Evolutionary conservation across 64 coral and sea anemone genomes (phyloP).

Genomic region (Montipora cactus): DNA sequence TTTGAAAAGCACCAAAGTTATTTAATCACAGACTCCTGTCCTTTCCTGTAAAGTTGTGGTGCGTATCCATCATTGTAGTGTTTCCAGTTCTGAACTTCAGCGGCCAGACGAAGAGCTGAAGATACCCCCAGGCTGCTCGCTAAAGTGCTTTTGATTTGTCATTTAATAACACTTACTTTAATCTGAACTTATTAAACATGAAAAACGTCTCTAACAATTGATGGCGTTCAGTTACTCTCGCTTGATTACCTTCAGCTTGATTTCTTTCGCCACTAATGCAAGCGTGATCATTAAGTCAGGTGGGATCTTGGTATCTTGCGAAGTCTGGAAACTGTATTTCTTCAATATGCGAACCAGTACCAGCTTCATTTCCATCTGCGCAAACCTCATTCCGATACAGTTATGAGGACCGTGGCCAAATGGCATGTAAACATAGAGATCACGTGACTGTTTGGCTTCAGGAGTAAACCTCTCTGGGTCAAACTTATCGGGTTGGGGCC

Average conservation of each 20-base stretch:
- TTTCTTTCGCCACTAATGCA: background rate
- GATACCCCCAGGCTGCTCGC: too few relatives aligned
- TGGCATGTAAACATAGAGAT: slow-evolving; percentile 7
- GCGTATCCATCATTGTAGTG: too few relatives aligned
- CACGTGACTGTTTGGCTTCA: slow-evolving; percentile 33
- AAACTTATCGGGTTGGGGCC: slow-evolving; percentile 20
- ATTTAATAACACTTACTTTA: too few relatives aligned
- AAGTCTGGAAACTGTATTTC: slow-evolving; percentile 28
- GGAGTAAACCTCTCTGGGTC: slow-evolving; percentile 37
- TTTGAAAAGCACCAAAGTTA: too few relatives aligned
- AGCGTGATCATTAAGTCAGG: background rate
- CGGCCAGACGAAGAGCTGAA: too few relatives aligned
- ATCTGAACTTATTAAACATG: too few relatives aligned
- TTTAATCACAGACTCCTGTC: too few relatives aligned
- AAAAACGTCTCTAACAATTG: background rate
- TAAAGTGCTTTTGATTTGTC: too few relatives aligned
- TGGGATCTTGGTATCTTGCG: slow-evolving; percentile 7
- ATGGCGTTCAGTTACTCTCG: background rate
- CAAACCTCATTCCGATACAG: slow-evolving; percentile 41
- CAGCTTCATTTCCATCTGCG: slow-evolving; percentile 35
- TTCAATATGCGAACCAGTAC: slow-evolving; percentile 21
- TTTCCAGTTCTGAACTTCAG: too few relatives aligned
- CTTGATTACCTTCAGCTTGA: background rate
- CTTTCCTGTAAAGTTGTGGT: too few relatives aligned
- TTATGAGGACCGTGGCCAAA: slow-evolving; percentile 29